Evolutionary conservation across 2,888 invertebrate genomes (phyloP).

Genomic region (Ormyrus thymus): DNA sequence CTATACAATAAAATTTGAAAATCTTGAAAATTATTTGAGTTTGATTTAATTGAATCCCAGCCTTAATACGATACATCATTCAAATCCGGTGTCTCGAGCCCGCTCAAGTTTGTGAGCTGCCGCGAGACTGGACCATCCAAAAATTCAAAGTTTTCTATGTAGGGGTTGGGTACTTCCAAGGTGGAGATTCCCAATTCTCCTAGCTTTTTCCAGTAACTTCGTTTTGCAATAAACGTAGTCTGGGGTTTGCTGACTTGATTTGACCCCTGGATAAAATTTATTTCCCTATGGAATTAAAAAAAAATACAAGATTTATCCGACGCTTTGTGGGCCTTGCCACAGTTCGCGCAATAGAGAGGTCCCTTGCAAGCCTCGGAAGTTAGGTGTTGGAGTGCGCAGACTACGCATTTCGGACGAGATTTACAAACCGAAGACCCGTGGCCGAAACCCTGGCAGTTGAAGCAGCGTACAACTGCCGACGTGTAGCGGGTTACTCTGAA

Average conservation of each 20-base stretch:
- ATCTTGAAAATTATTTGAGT: too few relatives aligned
- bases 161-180: too few relatives aligned
- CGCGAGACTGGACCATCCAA: too few relatives aligned
- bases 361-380: neutral
- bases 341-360: neutral
- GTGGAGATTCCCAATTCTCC: neutral
- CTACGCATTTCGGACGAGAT: neutral
- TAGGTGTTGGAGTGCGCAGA: neutral
- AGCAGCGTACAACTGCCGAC: neutral
- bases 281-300: slow-evolving; percentile 1
- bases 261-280: neutral
- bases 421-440: neutral
- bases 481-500: neutral
- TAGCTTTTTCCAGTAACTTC: neutral
- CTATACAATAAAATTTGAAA: too few relatives aligned
- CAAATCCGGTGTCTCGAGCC: too few relatives aligned
- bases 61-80: too few relatives aligned
- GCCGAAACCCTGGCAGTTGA: slow-evolving; percentile 15
- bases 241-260: neutral
- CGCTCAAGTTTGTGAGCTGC: too few relatives aligned
- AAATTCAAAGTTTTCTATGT: too few relatives aligned
- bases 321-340: neutral
- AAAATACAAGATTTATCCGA: neutral
- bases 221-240: neutral
- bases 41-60: too few relatives aligned